Percentiles rank a stretch among this genome's conserved stretches.
These are phyloP conservation scores for Drosophila biarmipes DNA, from an alignment of 1,140 invertebrate species.

Conservation along the genomic window DNA sequence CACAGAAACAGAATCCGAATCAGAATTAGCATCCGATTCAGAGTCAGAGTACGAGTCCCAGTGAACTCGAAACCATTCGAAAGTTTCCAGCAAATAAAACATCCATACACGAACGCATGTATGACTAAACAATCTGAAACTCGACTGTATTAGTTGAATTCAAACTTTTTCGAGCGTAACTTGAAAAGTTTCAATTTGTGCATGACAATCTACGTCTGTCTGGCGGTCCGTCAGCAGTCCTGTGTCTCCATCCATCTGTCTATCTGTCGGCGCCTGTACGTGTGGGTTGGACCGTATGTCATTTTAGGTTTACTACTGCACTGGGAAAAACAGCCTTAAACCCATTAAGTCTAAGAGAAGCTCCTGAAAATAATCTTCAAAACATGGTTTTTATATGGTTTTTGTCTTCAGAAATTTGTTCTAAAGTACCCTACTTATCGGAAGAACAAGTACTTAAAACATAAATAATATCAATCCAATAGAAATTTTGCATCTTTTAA, in stretches of 20 bases:
- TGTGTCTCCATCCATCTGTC: slow-evolving; percentile 33
- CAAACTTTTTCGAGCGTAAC: slow-evolving; percentile 72
- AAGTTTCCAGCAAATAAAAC: slow-evolving; percentile 61
- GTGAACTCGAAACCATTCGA: slow-evolving; percentile 47
- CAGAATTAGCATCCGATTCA: background rate
- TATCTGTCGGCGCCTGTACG: slow-evolving; percentile 30
- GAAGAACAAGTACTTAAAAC: no score
- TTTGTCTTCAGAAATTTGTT: no score
- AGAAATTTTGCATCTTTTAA: no score
- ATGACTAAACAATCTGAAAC: slow-evolving; percentile 47
- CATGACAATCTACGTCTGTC: slow-evolving; percentile 35
- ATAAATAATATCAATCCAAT: no score
- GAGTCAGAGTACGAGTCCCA: slow-evolving; percentile 18
- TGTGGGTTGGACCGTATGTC: slow-evolving; percentile 40
- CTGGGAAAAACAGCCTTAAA: background rate
- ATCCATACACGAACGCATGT: slow-evolving; percentile 40
- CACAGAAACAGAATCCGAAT: slow-evolving; percentile 13
- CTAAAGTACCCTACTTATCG: no score
- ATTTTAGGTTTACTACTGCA: slow-evolving; percentile 28
- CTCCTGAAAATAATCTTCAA: no score
- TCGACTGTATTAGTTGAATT: slow-evolving; percentile 56
- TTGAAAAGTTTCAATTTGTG: slow-evolving; percentile 78
- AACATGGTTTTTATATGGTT: no score
- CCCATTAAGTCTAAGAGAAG: no score
- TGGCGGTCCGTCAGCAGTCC: slow-evolving; percentile 18